Evolutionary conservation across 2,113 vertebrate species (phyloP), one percentile per base, ranked within the genome.

Genomic region (Sphaerodactylus townsendi): DNA sequence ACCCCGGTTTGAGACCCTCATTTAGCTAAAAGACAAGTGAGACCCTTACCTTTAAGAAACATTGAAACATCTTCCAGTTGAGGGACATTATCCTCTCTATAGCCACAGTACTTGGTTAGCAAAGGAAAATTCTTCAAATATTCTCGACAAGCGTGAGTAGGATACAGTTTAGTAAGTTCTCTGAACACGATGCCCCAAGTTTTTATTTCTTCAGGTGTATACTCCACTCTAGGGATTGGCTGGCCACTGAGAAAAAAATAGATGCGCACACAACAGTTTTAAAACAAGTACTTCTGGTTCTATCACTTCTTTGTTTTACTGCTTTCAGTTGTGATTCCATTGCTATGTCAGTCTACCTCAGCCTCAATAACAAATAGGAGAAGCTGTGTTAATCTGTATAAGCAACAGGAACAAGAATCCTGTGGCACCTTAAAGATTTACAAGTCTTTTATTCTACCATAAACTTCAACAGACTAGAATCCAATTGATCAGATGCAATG

Each of bases 41-140:
- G 6, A 28, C 5, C 4, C 91, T 92, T 93, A 99, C 99, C 99
- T 97, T 97, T 96, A 88, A 99, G 97, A 90, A 99, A 99, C 14
- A 90, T 0, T 7, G 98, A 98, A 44, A 99, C 98, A 19, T 99
- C 99, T 94, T 99, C 97, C 79, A 99, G 93, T 79, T 99, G 99
- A 3, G 99, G 98, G 53, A 99, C 96, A 37, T 99, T 99, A 94
- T 99, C 98, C 81, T 98, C 98, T 79, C 97, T 91, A 92, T 99
- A 99, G 80, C 98, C 98, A 68, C 99, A 99, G 85, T 98, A 95
- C 74, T 99, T 97, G 25, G 94, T 96, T 89, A 99, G 96, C 89
- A 99, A 93, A 44, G 99, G 99, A 50, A 99, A 96, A 95, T 99
- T 99, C 93, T 98, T 98, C 87, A 99, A 94, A 90, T 99, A 98